Conservation (phyloP, 2,888 invertebrate genomes). For the Acrobasis repandana region DNA sequence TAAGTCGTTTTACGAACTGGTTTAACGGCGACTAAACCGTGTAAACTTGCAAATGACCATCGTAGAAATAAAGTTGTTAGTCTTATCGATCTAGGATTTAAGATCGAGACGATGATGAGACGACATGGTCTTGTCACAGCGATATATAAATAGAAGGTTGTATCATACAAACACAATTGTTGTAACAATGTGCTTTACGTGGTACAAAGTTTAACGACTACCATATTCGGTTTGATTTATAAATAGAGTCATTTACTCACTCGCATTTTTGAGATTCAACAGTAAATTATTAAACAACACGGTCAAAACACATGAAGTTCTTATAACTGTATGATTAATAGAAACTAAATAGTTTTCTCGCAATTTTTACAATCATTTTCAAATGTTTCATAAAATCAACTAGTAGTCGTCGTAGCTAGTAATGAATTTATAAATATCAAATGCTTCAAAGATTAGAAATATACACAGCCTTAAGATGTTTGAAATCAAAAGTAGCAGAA, state of each 20-base stretch:
- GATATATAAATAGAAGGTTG: slow-evolving; percentile 13
- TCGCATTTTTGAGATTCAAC: neutral
- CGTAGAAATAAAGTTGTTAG: slow-evolving; percentile 25
- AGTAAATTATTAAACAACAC: neutral
- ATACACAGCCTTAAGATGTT: too few relatives aligned
- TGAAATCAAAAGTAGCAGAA: too few relatives aligned
- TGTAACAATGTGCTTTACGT: neutral
- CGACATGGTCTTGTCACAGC: neutral
- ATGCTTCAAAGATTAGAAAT: neutral
- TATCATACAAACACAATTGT: slow-evolving; percentile 7
- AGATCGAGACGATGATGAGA: neutral
- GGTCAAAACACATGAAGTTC: too few relatives aligned
- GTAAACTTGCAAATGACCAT: slow-evolving; percentile 47
- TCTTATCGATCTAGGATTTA: slow-evolving; percentile 1
- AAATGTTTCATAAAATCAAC: too few relatives aligned
- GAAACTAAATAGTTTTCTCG: too few relatives aligned
- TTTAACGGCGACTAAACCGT: slow-evolving; percentile 30
- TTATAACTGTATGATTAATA: too few relatives aligned
- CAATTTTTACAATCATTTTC: too few relatives aligned
- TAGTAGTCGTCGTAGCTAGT: too few relatives aligned
- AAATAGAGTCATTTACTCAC: neutral
- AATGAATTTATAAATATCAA: neutral
- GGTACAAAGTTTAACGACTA: slow-evolving; percentile 9
- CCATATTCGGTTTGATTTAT: slow-evolving; percentile 7
- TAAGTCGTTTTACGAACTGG: neutral